Base-by-base conservation (phyloP, 2,888 invertebrate species). In the Epinotia nisella region DNA sequence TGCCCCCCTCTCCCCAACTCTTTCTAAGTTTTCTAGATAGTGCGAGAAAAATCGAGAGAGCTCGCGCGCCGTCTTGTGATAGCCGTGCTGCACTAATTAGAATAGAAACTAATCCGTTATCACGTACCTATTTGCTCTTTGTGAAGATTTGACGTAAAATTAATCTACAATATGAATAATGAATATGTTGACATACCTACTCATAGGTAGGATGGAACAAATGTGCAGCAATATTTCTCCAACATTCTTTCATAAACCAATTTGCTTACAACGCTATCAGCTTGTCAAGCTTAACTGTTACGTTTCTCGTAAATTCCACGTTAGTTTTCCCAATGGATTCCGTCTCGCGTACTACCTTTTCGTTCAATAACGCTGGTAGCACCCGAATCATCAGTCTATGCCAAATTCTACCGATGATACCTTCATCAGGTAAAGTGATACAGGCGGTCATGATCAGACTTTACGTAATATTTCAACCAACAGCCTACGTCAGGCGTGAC, bases 341-440 rank as follows among this genome's bases (percentile, higher is more conserved):
- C 53, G 24, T 24, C 19, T 51, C 59, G 49, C 58, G 45, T 53
- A 61, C 60, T n/a, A n/a, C 71, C 67, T 61, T 67, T 45, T 49
- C 55, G 58, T 67, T 72, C 67, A 72, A 72, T 72, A 71, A 55
- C 53, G 71, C 55, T 45, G 61, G 61, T 61, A 45, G 35, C 55
- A 45, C 39, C 29, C n/a, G 55, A 45, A 53, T 55, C 67, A 72
- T 72, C 71, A 72, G 67, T 72, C 71, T 72, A 61, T 61, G 71
- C 71, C 71, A 72, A 67, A 45, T 61, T 67, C 55, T 45, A 24
- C 53, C 29, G 59, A 49, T 66, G 60, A 61, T 67, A 67, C 71
- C 67, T 72, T 67, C 71, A 67, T 72, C 71, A 67, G 67, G 41
- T 39, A 49, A 61, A 67, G 66, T 61, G 61, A 19, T 49, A n/a